Percentiles rank a stretch among this genome's conserved stretches.
Evolutionary conservation across 2,888 invertebrate genomes (phyloP).

Genomic region (Aphodius granarius): DNA sequence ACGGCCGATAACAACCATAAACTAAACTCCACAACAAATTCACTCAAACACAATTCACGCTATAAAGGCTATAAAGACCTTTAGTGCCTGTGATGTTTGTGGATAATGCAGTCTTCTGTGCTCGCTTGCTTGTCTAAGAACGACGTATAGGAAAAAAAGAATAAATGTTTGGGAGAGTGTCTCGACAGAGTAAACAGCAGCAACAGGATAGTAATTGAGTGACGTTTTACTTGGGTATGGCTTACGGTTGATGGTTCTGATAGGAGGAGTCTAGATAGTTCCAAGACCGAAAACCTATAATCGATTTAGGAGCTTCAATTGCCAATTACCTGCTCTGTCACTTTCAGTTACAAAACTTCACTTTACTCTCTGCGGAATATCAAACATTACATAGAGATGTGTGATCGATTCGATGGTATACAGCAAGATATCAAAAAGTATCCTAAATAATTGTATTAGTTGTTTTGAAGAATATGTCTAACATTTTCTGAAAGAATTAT

Average conservation of each 20-base stretch:
- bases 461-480: too few relatives aligned
- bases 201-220: slow-evolving; percentile 31
- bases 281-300: slow-evolving; percentile 36
- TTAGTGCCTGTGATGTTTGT: background rate
- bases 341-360: slow-evolving; percentile 8
- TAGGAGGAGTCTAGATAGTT: background rate
- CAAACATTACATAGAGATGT: too few relatives aligned
- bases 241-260: background rate
- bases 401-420: too few relatives aligned
- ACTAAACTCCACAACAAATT: background rate
- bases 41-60: background rate
- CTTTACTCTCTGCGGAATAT: background rate
- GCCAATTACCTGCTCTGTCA: slow-evolving; percentile 46
- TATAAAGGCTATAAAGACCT: background rate
- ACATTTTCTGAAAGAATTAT: too few relatives aligned
- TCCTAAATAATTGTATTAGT: too few relatives aligned
- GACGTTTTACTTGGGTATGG: slow-evolving; percentile 21
- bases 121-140: background rate
- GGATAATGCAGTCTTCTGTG: background rate
- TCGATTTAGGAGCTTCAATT: slow-evolving; percentile 46
- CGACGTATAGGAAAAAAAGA: background rate
- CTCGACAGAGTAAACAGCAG: slow-evolving; percentile 15
- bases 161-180: background rate
- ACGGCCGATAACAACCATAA: background rate
- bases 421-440: too few relatives aligned